Conservation (phyloP, 2,797 vertebrate species). For the Chrosomus eos region DNA sequence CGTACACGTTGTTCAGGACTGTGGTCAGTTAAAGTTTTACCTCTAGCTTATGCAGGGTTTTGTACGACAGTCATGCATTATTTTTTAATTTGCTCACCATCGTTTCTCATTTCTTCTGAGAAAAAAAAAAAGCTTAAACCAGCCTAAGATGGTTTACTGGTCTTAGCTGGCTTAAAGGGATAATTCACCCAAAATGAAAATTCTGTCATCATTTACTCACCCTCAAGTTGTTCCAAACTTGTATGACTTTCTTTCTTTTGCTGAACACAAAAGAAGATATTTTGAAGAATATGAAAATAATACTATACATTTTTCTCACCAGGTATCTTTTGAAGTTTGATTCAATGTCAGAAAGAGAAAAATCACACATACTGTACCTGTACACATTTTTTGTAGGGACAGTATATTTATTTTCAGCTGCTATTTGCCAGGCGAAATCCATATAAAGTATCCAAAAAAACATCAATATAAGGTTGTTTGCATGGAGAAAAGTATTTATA, state of each 20-base stretch:
- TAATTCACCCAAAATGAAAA: background rate
- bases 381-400: background rate
- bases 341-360: background rate
- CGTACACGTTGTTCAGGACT: conserved; percentile 75
- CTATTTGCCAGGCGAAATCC: background rate
- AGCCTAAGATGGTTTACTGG: conserved; percentile 1
- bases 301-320: background rate
- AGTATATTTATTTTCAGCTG: background rate
- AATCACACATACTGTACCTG: background rate
- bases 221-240: too few relatives aligned
- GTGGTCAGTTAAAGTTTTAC: conserved; percentile 82
- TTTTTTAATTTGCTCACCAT: background rate
- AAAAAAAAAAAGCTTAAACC: background rate
- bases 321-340: background rate
- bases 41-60: conserved; percentile 51
- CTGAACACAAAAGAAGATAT: too few relatives aligned
- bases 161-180: background rate
- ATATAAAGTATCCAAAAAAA: background rate
- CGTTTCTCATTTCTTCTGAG: conserved; percentile 7
- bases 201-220: too few relatives aligned
- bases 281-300: too few relatives aligned
- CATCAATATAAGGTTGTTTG: background rate
- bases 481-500: background rate
- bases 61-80: background rate
- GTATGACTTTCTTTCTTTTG: too few relatives aligned